These are phyloP conservation scores for Sinonovacula constricta DNA, from an alignment of 1,140 invertebrate genomes.

Conservation along the genomic window DNA sequence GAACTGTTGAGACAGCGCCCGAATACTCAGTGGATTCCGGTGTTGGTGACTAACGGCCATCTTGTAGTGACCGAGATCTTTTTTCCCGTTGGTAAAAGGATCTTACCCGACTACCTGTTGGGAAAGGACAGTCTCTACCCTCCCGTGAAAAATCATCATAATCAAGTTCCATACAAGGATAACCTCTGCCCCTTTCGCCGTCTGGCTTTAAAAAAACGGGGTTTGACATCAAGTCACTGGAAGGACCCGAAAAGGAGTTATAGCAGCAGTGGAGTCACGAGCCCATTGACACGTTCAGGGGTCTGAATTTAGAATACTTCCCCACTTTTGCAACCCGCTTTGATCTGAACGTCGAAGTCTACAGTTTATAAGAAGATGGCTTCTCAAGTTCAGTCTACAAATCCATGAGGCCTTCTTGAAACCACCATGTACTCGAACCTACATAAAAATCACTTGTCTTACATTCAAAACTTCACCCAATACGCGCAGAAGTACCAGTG, in stretches of 20 bases:
- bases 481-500: not conserved
- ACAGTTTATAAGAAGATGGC: not conserved
- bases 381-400: not conserved
- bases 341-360: not conserved
- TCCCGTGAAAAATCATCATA: constrained; percentile 1
- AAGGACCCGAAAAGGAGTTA: not conserved
- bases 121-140: constrained; percentile 3
- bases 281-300: not conserved
- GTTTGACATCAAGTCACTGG: constrained; percentile 2
- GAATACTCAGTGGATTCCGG: constrained; percentile 11
- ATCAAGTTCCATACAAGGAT: constrained; percentile 12
- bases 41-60: constrained; percentile 15
- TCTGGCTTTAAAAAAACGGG: constrained; percentile 8
- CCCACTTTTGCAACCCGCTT: not conserved
- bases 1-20: not conserved
- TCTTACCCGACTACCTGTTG: constrained; percentile 7
- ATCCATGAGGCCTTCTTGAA: not conserved
- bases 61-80: not conserved
- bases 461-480: not conserved
- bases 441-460: not conserved
- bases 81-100: constrained; percentile 10
- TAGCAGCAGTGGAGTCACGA: not conserved
- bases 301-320: not conserved
- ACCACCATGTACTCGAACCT: not conserved
- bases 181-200: constrained; percentile 39